These are phyloP conservation scores for Eupithecia pulchellata DNA, from an alignment of 2,888 invertebrate genomes.

Conservation along the genomic window DNA sequence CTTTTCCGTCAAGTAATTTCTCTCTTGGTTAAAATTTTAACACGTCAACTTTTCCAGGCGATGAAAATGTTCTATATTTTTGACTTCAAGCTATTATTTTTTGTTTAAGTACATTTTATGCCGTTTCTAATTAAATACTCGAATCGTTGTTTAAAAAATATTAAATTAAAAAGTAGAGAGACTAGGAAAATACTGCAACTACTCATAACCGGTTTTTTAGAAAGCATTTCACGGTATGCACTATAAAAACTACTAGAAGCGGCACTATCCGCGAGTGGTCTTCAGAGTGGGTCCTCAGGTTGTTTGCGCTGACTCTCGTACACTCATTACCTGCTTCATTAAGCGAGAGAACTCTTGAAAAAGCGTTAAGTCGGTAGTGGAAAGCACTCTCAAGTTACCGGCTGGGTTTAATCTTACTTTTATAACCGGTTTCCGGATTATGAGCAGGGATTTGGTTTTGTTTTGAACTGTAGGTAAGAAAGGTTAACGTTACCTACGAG, in stretches of 20 bases:
- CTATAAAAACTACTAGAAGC: slow-evolving; percentile 5
- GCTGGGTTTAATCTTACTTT: slow-evolving; percentile 8
- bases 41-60: no score
- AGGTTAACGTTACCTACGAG: not conserved
- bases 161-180: no score
- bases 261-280: not conserved
- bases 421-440: not conserved
- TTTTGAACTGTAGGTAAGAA: not conserved
- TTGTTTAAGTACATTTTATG: no score
- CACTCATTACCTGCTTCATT: slow-evolving; percentile 80
- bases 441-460: not conserved
- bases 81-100: no score
- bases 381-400: slow-evolving; percentile 8
- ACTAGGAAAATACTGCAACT: no score
- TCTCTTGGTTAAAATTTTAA: not conserved
- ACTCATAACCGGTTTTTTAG: no score
- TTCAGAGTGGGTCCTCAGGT: slow-evolving; percentile 46
- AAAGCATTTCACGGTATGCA: not conserved
- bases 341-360: slow-evolving; percentile 67
- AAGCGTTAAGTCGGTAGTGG: slow-evolving; percentile 49
- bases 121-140: no score
- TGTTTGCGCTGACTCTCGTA: slow-evolving; percentile 69
- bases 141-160: no score
- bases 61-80: no score
- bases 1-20: slow-evolving; percentile 13